phyloP scores from a whole-genome alignment of 2,888 invertebrate species.

The Amiota minor region DNA sequence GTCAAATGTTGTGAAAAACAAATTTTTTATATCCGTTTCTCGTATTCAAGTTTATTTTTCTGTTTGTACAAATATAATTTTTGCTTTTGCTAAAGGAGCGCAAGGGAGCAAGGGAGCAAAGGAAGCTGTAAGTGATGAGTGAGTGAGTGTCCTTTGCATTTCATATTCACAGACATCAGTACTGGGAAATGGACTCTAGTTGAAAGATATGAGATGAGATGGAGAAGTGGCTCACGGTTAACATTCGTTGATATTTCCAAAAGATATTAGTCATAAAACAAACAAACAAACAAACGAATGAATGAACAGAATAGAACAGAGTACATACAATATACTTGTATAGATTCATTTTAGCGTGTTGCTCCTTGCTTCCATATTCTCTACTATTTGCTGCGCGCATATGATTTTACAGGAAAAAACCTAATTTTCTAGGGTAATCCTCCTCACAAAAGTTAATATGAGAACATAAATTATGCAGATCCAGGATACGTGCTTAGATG shows the following conservation, averaged over 20 bases:
- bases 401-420: conserved; percentile 65
- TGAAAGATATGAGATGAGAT: no score
- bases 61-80: conserved; percentile 57
- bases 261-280: conserved; percentile 68
- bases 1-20: conserved; percentile 67
- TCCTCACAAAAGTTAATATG: conserved; percentile 33
- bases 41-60: conserved; percentile 54
- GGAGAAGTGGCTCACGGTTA: conserved; percentile 26
- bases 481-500: conserved; percentile 69
- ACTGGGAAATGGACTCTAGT: no score
- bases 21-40: conserved; percentile 65
- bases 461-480: conserved; percentile 70
- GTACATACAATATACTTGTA: conserved; percentile 40
- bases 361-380: conserved; percentile 40
- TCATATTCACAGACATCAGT: conserved; percentile 25
- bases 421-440: conserved; percentile 70
- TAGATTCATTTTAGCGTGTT: conserved; percentile 61
- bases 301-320: conserved; percentile 51
- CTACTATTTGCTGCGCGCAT: conserved; percentile 57
- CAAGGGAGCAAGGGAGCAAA: neutral
- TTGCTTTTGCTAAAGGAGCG: conserved; percentile 18
- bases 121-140: conserved; percentile 21
- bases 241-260: conserved; percentile 45
- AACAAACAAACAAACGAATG: neutral
- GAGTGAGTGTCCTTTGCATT: no score